Base-by-base conservation (phyloP, 2,113 vertebrate genomes). In the Hyaena hyaena region DNA sequence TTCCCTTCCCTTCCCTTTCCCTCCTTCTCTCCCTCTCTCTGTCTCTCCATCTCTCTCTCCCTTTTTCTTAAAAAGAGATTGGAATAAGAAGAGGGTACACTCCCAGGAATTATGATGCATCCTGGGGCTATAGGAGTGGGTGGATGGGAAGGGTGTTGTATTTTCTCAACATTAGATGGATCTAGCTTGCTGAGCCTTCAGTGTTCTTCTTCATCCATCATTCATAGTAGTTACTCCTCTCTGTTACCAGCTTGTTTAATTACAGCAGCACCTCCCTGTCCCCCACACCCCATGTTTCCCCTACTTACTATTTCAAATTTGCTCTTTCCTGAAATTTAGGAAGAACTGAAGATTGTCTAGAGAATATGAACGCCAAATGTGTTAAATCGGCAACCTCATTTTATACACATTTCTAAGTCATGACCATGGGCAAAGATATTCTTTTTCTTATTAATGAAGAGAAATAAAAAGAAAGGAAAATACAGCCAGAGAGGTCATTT, bases 1-100 rank as follows among this genome's bases (percentile, higher is more conserved):
- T 81, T 66, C 90, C 93, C 39, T 93, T 86, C 93, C 93, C 82
- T 82, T 83, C 76, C 50, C 90, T 65, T 24, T 23, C 26, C 50
- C 39, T 28, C 39, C 66, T 10, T 31, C n/a, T 7, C 28, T 68
- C 55, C 92, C 73, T 39, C 48, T 68, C 39, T 45, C 43, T 5
- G 8, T 35, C 66, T 58, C 28, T 68, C 68, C 50, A 24, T 26
- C 6, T 45, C 39, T 50, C 10, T 86, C 55, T 26, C 4, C 33
- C 39, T 87, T 7, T 48, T 14, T 65, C 28, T 87, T 11, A 58
- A 77, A 63, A 91, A 23, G 28, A 84, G 50, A 80, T 26, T 93
- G 35, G 43, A 76, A 45, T 80, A 45, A 66, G 74, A 45, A 58
- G 81, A 90, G 81, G 90, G 33, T 21, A 10, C 10, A n/a, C 31